These are phyloP conservation scores for Bradypodion pumilum DNA, from an alignment of 2,797 vertebrate species.

Conservation along the genomic window DNA sequence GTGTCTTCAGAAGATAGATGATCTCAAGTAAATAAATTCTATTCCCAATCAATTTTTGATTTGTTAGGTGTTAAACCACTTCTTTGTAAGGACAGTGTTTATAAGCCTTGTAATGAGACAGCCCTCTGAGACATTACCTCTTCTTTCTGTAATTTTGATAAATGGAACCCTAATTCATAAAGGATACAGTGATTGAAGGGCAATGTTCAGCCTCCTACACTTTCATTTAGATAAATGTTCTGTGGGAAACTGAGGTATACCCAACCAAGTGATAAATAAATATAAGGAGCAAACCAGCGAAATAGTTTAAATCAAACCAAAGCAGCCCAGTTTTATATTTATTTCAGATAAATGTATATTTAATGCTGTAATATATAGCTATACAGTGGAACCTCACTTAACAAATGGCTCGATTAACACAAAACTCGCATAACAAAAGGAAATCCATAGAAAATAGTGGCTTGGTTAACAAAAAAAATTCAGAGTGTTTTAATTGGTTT, in stretches of 20 bases:
- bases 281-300: constrained; percentile 58
- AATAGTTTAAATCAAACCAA: constrained; percentile 42
- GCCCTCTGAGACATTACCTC: constrained; percentile 78
- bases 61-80: constrained; percentile 83
- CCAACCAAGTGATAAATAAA: constrained; percentile 61
- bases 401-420: no score
- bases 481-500: no score
- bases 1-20: constrained; percentile 77
- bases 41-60: constrained; percentile 81
- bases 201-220: constrained; percentile 72
- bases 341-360: constrained; percentile 55
- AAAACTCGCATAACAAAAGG: no score
- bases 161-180: constrained; percentile 84
- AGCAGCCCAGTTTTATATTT: constrained; percentile 42
- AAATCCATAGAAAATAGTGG: no score
- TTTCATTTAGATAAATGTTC: constrained; percentile 84
- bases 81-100: constrained; percentile 82
- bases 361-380: constrained; percentile 51
- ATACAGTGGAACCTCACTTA: no score
- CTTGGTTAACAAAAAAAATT: no score
- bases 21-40: constrained; percentile 79
- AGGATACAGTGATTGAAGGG: constrained; percentile 81
- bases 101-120: constrained; percentile 83
- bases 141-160: constrained; percentile 85
- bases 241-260: constrained; percentile 62